Evolutionary conservation across 1,140 invertebrate species (phyloP).

Genomic region (Calycopis cecrops): DNA sequence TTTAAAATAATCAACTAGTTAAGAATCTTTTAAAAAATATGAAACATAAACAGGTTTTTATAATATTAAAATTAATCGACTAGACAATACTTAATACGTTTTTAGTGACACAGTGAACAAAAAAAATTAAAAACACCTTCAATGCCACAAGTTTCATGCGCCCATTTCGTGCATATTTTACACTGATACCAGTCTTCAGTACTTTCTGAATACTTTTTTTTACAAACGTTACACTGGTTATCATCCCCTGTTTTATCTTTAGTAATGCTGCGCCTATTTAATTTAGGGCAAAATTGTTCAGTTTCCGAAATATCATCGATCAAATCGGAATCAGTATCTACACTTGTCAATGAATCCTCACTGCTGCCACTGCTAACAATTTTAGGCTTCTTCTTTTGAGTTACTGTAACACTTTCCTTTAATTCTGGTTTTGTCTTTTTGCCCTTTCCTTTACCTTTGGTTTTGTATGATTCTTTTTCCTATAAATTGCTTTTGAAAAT

Average conservation of each 20-base stretch:
- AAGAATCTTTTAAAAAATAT: no score
- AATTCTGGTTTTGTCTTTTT: conserved; percentile 13
- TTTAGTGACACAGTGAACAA: conserved; percentile 17
- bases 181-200: conserved; percentile 21
- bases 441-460: conserved; percentile 6
- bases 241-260: conserved; percentile 19
- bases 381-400: conserved; percentile 21
- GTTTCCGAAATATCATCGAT: conserved; percentile 18
- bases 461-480: conserved; percentile 20
- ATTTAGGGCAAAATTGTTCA: conserved; percentile 18
- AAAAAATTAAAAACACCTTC: conserved; percentile 20
- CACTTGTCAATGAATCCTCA: conserved; percentile 10
- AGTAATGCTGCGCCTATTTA: conserved; percentile 14
- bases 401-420: conserved; percentile 14
- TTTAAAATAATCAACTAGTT: no score
- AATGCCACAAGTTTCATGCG: conserved; percentile 14
- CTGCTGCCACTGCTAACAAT: conserved; percentile 13
- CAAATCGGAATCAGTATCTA: conserved; percentile 11
- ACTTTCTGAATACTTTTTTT: conserved; percentile 23
- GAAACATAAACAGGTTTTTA: no score
- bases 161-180: conserved; percentile 20
- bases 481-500: conserved; percentile 22
- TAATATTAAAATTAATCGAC: no score
- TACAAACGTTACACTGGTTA: conserved; percentile 23
- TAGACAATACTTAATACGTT: no score